Base-by-base conservation (phyloP, 1,140 invertebrate genomes). In the Philotrypesis tridentata region DNA sequence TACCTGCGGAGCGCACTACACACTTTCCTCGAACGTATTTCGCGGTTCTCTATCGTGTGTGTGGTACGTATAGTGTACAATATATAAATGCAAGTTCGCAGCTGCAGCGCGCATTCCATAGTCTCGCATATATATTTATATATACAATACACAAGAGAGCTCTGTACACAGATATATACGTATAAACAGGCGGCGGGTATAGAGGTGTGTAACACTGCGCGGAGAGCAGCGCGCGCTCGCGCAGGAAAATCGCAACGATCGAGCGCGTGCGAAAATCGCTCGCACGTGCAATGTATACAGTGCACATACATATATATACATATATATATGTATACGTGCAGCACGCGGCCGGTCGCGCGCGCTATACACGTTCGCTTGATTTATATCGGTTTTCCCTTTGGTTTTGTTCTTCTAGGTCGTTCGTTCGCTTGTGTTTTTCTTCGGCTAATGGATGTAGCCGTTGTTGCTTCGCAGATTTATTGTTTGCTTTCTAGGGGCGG, bases 71-170 rank as follows among this genome's bases (percentile, higher is more conserved):
- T n/a, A n/a, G n/a, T n/a, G n/a, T n/a, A n/a, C n/a, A n/a, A n/a
- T n/a, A n/a, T n/a, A n/a, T n/a, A n/a, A n/a, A 55, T 43, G 12
- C 12, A 43, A 1, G 40, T 43, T 17, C 43, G 31, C 31, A 27
- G 60, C n/a, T 37, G 33, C n/a, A n/a, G n/a, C 29, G 60, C 25
- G 75, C 61, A 67, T 79, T 79, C 40, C 37, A 23, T 21, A 67
- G 23, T 77, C 48, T 3, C 48, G 11, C 48, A 6, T n/a, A 17
- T n/a, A 6, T 55, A 43, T n/a, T n/a, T 43, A 43, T 43, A 43
- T 0, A 43, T 43, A 43, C 17, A 43, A 14, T 4, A 11, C 40
- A 14, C 17, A 43, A 43, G 12, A 3, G 17, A 14, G 12, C 40
- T 14, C 9, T 40, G 12, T 40, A 40, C 37, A 40, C 4, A 37